Conservation (phyloP, 23 tunicate genomes). For the Ascidia mentula region DNA sequence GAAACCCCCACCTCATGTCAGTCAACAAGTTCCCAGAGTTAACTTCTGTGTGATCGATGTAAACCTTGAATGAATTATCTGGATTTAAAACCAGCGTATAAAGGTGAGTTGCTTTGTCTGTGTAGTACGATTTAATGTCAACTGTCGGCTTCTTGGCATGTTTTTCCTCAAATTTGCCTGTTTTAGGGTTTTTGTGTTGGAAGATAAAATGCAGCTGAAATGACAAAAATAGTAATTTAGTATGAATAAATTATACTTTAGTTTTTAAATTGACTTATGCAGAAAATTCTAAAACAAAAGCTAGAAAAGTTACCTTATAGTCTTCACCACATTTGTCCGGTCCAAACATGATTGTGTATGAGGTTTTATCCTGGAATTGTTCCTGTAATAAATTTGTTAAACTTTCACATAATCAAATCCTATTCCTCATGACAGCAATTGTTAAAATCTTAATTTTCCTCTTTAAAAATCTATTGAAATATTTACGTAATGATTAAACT, state of each 20-base stretch:
- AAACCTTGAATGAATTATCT: conserved; percentile 72
- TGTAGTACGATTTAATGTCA: conserved; percentile 55
- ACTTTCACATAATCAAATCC: too few species aligned
- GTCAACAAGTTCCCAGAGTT: conserved; percentile 75
- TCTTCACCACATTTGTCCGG: conserved; percentile 99
- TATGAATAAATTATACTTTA: not conserved
- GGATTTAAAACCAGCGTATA: conserved; percentile 76
- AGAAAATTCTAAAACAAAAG: too few species aligned
- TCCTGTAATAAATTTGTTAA: conserved; percentile 28
- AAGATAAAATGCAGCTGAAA: conserved; percentile 89
- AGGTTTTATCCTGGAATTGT: conserved; percentile 78
- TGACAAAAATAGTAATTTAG: not conserved
- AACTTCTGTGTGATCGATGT: conserved; percentile 66
- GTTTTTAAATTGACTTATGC: too few species aligned
- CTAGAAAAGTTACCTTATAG: conserved; percentile 58
- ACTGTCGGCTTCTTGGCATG: conserved; percentile 76
- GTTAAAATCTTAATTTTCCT: not conserved
- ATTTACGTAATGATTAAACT: too few species aligned
- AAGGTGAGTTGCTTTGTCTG: conserved; percentile 88
- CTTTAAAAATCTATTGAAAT: too few species aligned
- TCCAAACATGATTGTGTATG: conserved; percentile 97
- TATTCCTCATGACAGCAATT: not conserved
- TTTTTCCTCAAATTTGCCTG: conserved; percentile 86
- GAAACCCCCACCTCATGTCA: conserved; percentile 75
- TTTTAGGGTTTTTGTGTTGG: conserved; percentile 93